phyloP scores from a whole-genome alignment of 2,797 vertebrate species.

The Pelobates cultripes region DNA sequence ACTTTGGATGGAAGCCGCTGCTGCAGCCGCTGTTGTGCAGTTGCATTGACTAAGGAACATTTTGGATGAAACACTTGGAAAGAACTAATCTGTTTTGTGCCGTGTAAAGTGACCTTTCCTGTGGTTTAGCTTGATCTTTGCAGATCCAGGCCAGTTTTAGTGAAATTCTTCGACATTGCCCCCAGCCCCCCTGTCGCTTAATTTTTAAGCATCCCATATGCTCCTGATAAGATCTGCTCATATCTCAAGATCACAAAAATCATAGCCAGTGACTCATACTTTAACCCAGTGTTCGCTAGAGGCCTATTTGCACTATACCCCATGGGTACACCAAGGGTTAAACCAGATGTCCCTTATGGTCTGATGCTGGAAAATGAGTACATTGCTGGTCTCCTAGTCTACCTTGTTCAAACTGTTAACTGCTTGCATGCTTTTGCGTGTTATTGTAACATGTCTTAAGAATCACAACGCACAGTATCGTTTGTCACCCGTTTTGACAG shows the following conservation, averaged over 20 bases:
- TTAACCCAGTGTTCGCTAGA: not conserved
- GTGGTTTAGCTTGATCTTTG: conserved; percentile 64
- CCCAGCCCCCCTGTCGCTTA: too few relatives aligned
- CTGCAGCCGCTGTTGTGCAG: conserved; percentile 67
- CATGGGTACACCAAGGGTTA: not conserved
- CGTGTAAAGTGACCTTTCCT: conserved; percentile 72
- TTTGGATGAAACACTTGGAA: conserved; percentile 66
- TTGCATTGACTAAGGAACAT: conserved; percentile 70
- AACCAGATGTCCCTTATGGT: conserved; percentile 3
- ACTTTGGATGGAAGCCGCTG: conserved; percentile 74
- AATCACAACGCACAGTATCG: not conserved
- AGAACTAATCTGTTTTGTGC: conserved; percentile 67
- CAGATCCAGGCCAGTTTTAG: conserved; percentile 29
- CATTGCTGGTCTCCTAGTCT: not conserved
- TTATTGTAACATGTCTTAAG: not conserved
- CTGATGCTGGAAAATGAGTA: not conserved
- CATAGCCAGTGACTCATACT: conserved; percentile 58
- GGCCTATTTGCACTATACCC: not conserved
- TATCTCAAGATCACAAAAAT: conserved; percentile 60
- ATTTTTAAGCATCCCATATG: conserved; percentile 21
- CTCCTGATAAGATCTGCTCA: conserved; percentile 59
- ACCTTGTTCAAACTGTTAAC: conserved; percentile 9
- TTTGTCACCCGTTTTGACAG: not conserved
- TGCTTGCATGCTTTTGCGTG: not conserved
- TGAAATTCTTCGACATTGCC: too few relatives aligned